These are phyloP conservation scores for Dinomys branickii DNA, from an alignment of 2,113 vertebrate genomes.

Conservation along the genomic window DNA sequence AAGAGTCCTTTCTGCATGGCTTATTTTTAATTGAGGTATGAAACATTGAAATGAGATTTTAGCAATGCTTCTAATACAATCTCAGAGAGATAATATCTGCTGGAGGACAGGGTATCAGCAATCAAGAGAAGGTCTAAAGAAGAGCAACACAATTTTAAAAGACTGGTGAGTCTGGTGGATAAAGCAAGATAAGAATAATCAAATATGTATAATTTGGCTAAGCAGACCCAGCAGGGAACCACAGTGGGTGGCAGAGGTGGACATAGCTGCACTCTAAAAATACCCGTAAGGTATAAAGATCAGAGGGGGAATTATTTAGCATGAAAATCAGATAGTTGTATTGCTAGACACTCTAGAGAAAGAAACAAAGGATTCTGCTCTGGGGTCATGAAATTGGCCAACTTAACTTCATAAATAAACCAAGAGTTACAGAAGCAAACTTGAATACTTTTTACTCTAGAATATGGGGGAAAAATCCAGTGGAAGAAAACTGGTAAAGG, in stretches of 20 bases:
- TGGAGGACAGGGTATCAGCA: slow-evolving; percentile 23
- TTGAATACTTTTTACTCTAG: background rate
- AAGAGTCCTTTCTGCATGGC: background rate
- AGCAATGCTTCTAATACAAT: background rate
- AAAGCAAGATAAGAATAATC: slow-evolving; percentile 73
- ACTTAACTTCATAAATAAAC: background rate
- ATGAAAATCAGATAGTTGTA: slow-evolving; percentile 57
- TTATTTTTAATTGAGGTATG: slow-evolving; percentile 48
- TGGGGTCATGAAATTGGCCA: background rate
- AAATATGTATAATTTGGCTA: slow-evolving; percentile 74
- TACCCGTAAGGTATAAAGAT: slow-evolving; percentile 67
- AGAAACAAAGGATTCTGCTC: background rate
- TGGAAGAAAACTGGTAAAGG: background rate
- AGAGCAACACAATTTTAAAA: slow-evolving; percentile 64
- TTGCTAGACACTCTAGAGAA: slow-evolving; percentile 16
- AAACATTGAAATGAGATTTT: slow-evolving; percentile 7
- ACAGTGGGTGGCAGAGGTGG: slow-evolving; percentile 70
- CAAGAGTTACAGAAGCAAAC: background rate
- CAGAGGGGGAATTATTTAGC: slow-evolving; percentile 55
- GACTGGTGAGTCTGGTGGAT: slow-evolving; percentile 42
- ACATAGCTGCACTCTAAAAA: slow-evolving; percentile 74
- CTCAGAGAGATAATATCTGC: background rate
- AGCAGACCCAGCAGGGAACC: slow-evolving; percentile 72
- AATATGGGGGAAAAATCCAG: background rate
- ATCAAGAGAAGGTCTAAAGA: slow-evolving; percentile 59